Evolutionary conservation across 2,113 vertebrate species (phyloP).

Genomic region (Sylvia atricapilla): DNA sequence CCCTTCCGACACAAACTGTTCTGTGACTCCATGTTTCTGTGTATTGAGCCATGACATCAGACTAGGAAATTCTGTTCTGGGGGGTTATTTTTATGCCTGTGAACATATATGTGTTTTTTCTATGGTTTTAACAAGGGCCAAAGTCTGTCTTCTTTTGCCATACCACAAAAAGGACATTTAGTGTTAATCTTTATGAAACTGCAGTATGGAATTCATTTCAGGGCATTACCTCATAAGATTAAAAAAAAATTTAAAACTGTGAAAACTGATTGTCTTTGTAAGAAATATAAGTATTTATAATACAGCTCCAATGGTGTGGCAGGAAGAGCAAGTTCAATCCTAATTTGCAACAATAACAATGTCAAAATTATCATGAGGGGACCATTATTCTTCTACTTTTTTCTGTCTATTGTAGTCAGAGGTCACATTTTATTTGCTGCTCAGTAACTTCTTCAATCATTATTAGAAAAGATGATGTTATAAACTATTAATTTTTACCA

Average conservation of each 20-base stretch:
- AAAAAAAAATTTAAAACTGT: neutral
- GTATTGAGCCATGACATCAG: neutral
- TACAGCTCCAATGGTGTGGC: neutral
- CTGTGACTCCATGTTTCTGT: neutral
- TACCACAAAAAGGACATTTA: neutral
- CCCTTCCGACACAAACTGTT: accelerated
- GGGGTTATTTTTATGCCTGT: neutral
- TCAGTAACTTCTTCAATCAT: neutral
- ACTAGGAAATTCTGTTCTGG: neutral
- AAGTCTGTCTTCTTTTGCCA: neutral
- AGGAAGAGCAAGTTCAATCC: neutral
- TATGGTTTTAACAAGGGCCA: neutral
- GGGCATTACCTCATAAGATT: neutral
- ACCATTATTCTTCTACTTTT: neutral
- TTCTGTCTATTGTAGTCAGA: neutral
- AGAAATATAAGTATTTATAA: neutral
- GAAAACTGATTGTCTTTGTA: neutral
- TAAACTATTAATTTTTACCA: conserved; percentile 23
- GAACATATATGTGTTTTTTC: neutral
- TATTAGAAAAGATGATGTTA: neutral
- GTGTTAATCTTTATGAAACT: neutral
- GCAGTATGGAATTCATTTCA: neutral
- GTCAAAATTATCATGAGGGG: neutral
- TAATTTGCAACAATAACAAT: neutral
- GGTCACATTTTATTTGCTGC: neutral